Evolutionary conservation across 2,888 invertebrate species (phyloP), one percentile per base, ranked within the genome.

Genomic region (Pachycephus smyrnensis): DNA sequence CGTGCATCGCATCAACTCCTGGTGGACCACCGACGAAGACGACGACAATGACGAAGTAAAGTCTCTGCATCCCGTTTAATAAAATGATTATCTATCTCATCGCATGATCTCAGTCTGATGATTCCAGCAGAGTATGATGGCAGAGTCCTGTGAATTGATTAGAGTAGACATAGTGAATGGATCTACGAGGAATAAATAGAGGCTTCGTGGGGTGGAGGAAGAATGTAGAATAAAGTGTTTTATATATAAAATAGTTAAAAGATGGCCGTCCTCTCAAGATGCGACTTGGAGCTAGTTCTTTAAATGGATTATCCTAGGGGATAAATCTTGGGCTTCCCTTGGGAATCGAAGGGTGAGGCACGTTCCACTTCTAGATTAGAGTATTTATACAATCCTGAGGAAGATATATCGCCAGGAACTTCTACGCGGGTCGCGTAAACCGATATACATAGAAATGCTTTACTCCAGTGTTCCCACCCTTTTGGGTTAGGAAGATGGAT

Each of bases 351-450:
- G 12, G 71, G 71, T 3, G 71, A 71, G 12, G 71, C 31, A 33
- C 31, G 71, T 33, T 71, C 71, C 71, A 9, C 71, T 71, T 12
- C 71, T 31, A 71, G 71, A 71, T 71, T 71, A 71, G 31, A 12
- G 71, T 71, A 71, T 71, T 71, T 71, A 31, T 71, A 71, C 32
- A 71, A 31, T 33, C 71, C 31, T 33, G 31, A 31, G 1, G 71
- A 71, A 71, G 71, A 71, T 23, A 15, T 71, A 71, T 71, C 32
- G 9, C 71, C 31, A 31, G 33, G 32, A 71, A 71, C 12, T 71
- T 71, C 12, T 33, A 30, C 32, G 71, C 71, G 4, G 9, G 12
- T 71, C n/a, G 33, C 31, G 71, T 33, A 71, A 71, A 71, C 71
- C 31, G 33, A 71, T 71, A 32, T 71, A 71, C 71, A 23, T 55